Base-by-base conservation (phyloP, 2,888 invertebrate species). In the Alviniconcha strummeri region DNA sequence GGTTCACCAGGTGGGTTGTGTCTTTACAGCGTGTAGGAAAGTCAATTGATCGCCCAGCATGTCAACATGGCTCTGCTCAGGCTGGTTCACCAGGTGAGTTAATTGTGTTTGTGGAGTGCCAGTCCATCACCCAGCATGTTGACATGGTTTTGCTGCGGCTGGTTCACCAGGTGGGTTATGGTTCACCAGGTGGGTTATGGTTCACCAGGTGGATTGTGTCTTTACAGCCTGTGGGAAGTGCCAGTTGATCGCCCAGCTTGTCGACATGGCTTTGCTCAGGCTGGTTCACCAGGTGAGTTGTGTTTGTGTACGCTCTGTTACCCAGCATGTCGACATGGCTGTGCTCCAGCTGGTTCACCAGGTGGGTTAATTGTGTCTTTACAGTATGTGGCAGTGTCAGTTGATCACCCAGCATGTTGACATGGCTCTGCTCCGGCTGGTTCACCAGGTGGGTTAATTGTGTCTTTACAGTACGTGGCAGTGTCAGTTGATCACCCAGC, bases 301-400 rank as follows among this genome's bases (percentile, higher is more conserved):
- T 75, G 36, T 75, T 3, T 36, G 36, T 36, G 36, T n/a, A n/a
- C n/a, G n/a, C n/a, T n/a, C n/a, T n/a, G n/a, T 99, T 90, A 97
- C 97, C 78, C 98, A 98, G 93, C 97, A 98, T 95, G 98, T 99
- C 1, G 99, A 99, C 94, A 98, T 99, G 98, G 98, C 98, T 0
- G 94, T 99, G 71, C 94, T 99, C 77, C 95, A 99, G 80, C 95
- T 99, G 81, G 95, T 98, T 84, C 98, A 99, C 94, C 99, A 99
- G 95, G 98, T 99, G 57, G 9, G 36, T 36, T 36, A 36, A 36
- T 36, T 36, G 36, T 36, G 36, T 36, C 36, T 36, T 36, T 36
- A 36, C 36, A 3, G 36, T 36, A 0, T 36, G 36, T 36, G 36
- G 36, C 0, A 36, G 36, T 36, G 36, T 36, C 36, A 36, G 36